Evolutionary conservation across 2,113 vertebrate genomes (phyloP), one percentile per base, ranked within the genome.

Genomic region (Rhombomys opimus): DNA sequence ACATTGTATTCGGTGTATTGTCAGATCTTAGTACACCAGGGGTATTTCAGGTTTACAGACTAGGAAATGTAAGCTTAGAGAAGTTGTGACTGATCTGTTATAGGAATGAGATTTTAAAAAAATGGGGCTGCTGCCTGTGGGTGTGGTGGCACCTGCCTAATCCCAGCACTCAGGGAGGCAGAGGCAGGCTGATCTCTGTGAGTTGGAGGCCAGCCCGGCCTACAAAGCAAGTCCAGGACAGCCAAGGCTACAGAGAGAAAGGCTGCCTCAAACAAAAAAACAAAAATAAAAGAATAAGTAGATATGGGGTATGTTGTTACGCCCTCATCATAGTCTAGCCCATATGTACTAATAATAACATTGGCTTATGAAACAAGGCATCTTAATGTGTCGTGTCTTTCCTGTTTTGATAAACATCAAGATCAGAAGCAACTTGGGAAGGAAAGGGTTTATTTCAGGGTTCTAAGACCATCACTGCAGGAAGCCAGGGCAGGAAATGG

Each of bases 61-160:
- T n/a, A 87, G 63, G 88, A 95, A 86, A 89, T 38, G 27, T 70
- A 46, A 93, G 13, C 76, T 89, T 38, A 91, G 54, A 84, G 61
- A 67, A 46, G 73, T 18, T 77, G 23, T 77, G n/a, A 82, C 38
- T 94, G 35, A 67, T 8, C 38, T 73, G n/a, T 50, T n/a, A 4
- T 13, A 93, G 13, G 80, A 81, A 11, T 70, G 57, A 41, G n/a
- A 59, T 72, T 59, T 54, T 4, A 46, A 46, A 46, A 63, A 54
- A 0, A 14, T 2, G 11, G 17, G 5, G 6, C 61, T 52, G 11
- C 4, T 54, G 46, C 46, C 46, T 4, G 46, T 46, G 46, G 46
- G 46, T 5, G 46, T 4, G 46, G 46, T 46, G 46, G 46, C 46
- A 46, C 46, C 46, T 46, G 46, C 46, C 46, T 46, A 46, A 46